These are phyloP conservation scores for Augochlorella aurata DNA, from an alignment of 2,888 invertebrate species.

Conservation along the genomic window DNA sequence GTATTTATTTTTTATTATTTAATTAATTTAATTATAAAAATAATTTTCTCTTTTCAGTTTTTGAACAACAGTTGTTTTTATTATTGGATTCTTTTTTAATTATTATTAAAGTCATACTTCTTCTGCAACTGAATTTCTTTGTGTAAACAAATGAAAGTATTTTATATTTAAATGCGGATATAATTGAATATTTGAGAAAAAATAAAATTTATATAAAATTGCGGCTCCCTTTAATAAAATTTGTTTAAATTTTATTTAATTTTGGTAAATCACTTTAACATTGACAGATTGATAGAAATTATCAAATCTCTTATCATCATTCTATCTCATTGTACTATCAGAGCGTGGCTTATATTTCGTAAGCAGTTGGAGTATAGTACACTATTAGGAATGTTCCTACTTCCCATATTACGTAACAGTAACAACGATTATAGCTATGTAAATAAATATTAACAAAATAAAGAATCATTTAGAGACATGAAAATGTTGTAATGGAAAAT, in stretches of 20 bases:
- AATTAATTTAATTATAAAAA: neutral
- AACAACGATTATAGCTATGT: slow-evolving; percentile 3
- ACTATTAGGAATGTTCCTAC: slow-evolving; percentile 34
- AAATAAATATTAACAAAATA: neutral
- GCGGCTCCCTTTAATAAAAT: slow-evolving; percentile 6
- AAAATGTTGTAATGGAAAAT: slow-evolving; percentile 19
- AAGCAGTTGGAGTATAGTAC: slow-evolving; percentile 25
- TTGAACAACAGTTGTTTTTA: neutral
- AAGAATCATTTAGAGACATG: slow-evolving; percentile 20
- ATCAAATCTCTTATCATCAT: slow-evolving; percentile 27
- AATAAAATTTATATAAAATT: slow-evolving; percentile 1
- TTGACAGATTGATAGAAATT: neutral
- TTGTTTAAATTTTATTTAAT: slow-evolving; percentile 12
- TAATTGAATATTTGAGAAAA: neutral
- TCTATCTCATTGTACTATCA: slow-evolving; percentile 27
- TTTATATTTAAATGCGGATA: neutral
- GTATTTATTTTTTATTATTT: neutral
- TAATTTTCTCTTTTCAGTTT: neutral
- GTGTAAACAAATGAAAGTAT: neutral
- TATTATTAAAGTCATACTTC: neutral
- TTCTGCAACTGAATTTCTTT: neutral
- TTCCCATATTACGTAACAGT: slow-evolving; percentile 41
- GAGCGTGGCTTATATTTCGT: slow-evolving; percentile 34
- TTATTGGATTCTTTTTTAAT: neutral
- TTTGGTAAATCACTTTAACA: slow-evolving; percentile 1